Conservation (phyloP, 2,113 vertebrate genomes). For the Nycticorax nycticorax region DNA sequence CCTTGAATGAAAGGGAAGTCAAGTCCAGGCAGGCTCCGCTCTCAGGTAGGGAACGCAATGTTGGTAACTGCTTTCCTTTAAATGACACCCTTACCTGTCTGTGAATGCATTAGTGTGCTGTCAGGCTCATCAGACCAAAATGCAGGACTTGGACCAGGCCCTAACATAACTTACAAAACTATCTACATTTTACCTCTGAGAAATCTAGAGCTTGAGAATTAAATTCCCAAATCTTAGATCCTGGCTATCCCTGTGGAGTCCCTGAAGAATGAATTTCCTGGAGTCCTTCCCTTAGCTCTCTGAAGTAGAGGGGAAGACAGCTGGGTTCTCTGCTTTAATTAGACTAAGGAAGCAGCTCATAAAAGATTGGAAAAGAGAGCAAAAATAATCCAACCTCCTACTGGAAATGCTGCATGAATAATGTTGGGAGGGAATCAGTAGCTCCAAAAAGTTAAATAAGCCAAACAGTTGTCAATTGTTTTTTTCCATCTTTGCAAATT, state of each 20-base stretch:
- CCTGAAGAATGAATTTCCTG: not conserved
- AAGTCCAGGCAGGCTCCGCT: not conserved
- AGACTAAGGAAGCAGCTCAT: not conserved
- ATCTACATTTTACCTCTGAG: not conserved
- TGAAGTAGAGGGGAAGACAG: constrained; percentile 12
- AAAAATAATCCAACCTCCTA: not conserved
- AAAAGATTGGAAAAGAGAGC: not conserved
- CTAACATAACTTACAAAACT: not conserved
- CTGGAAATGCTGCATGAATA: constrained; percentile 9
- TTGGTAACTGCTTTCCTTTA: not conserved
- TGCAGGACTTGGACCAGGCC: not conserved
- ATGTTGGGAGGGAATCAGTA: not conserved
- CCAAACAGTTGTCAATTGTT: not conserved
- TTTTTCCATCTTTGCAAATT: not conserved
- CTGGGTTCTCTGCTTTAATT: constrained; percentile 38
- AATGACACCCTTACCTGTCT: not conserved
- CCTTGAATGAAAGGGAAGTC: not conserved
- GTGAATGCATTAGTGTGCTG: not conserved
- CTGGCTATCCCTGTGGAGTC: not conserved
- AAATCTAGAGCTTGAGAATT: not conserved
- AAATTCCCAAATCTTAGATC: not conserved
- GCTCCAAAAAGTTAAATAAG: not conserved
- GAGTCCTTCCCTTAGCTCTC: not conserved
- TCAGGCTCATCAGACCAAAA: not conserved
- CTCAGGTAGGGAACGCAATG: not conserved